Evolutionary conservation across 53 echinoderm and acorn worm genomes (phyloP), one percentile per base, ranked within the genome.

Genomic region (Stichopus horrens): DNA sequence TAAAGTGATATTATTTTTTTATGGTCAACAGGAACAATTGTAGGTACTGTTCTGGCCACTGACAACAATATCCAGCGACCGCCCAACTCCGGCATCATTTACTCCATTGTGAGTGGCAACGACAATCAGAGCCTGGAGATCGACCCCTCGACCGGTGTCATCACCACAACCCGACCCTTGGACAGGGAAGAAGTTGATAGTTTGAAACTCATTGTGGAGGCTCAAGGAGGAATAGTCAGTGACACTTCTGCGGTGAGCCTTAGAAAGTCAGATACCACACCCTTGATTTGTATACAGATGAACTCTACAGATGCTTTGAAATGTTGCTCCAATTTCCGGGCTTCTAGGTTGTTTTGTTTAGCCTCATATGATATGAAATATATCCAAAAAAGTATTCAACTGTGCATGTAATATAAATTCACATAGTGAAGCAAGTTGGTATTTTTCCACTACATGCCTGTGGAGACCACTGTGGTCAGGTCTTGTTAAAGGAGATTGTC

Each of bases 1-100:
- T 11, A 59, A 59, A 59, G 8, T 59, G 1, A 9, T 11, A 75
- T 75, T 8, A 75, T 21, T 75, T 22, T 74, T 75, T 21, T 75
- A 7, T 4, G 21, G 37, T 67, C 60, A n/a, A 71, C 91, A 96
- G 96, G 93, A 57, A 92, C 93, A 8, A 66, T 53, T 77, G 93
- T 97, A 5, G 98, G 94, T 6, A 19, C 20, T 0, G 89, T 95
- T 0, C 60, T 53, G 13, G 95, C 98, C 14, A 58, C 90, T 0
- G 98, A 97, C 23, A 89, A 88, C 6, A 94, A 95, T 71, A 90
- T 93, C 6, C n/a, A 71, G 19, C 90, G 89, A 71, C 86, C 90
- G 2, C 54, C 77, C 55, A 93, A 89, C 88, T 74, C 88, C 8
- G 90, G 89, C 77, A 90, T 97, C 75, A 92, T 89, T 65, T 97